Evolutionary conservation across 2,113 vertebrate species (phyloP).

Genomic region (Chiloscyllium plagiosum): DNA sequence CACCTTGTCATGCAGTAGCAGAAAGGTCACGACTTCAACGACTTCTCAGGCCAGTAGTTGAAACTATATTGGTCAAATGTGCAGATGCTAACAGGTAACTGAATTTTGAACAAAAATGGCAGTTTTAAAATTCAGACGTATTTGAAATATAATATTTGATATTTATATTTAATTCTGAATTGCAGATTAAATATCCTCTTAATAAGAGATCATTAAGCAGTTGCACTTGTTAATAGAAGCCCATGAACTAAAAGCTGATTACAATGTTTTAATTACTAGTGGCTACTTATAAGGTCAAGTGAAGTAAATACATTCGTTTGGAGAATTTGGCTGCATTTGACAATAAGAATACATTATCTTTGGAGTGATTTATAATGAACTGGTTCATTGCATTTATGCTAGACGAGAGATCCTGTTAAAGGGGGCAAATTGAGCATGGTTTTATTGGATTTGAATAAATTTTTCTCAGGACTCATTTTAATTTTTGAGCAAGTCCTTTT

Average conservation of each 20-base stretch:
- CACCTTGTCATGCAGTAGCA: slow-evolving; percentile 68
- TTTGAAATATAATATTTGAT: neutral
- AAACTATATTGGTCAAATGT: slow-evolving; percentile 81
- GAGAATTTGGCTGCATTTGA: neutral
- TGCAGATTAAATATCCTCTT: neutral
- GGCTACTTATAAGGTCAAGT: neutral
- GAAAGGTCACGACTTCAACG: slow-evolving; percentile 73
- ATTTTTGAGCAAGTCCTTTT: too few species aligned
- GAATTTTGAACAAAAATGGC: neutral
- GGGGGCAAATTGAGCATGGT: neutral
- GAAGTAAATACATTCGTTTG: neutral
- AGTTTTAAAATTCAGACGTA: neutral
- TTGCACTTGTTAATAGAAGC: neutral
- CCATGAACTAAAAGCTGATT: neutral
- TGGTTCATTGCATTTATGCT: neutral
- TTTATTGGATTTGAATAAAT: neutral
- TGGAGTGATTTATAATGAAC: neutral
- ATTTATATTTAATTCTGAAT: neutral
- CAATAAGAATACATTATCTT: neutral
- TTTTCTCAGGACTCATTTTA: neutral
- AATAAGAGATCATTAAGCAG: neutral
- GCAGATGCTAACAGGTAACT: slow-evolving; percentile 79
- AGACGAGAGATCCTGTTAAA: neutral
- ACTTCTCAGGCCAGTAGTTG: slow-evolving; percentile 78
- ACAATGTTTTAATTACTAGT: neutral